Evolutionary conservation across 2,113 vertebrate species (phyloP).

Genomic region (Tympanuchus pallidicinctus): DNA sequence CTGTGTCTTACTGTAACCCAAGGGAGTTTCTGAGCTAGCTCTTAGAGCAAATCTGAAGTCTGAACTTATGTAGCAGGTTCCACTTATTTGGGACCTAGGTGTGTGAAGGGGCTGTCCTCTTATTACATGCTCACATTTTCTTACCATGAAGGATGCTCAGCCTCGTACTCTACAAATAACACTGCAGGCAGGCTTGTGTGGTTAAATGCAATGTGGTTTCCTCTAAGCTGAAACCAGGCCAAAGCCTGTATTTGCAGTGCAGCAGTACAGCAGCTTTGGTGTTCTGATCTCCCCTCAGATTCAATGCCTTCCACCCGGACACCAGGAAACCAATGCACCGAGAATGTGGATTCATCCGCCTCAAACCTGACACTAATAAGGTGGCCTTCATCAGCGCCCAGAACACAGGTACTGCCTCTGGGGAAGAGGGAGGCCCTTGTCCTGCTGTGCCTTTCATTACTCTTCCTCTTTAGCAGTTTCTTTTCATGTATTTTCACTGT

Average conservation of each 20-base stretch:
- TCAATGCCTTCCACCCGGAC: conserved; percentile 90
- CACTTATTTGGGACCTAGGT: not conserved
- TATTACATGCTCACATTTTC: not conserved
- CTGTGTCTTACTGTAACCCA: not conserved
- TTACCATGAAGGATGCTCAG: accelerated
- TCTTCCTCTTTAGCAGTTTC: not conserved
- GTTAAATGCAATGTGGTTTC: not conserved
- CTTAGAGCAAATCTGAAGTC: not conserved
- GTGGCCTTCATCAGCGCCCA: conserved; percentile 96
- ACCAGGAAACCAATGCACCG: conserved; percentile 92
- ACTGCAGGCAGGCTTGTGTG: not conserved
- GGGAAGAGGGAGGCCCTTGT: not conserved
- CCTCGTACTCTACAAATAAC: not conserved
- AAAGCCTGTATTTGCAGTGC: not conserved
- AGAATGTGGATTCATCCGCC: conserved; percentile 93
- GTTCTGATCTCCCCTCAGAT: conserved; percentile 76
- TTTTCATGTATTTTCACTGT: not conserved
- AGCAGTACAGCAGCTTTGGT: not conserved
- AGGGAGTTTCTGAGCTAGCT: not conserved
- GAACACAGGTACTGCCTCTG: conserved; percentile 86
- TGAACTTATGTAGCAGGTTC: not conserved
- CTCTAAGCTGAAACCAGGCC: not conserved
- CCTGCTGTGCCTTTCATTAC: not conserved
- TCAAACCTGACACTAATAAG: conserved; percentile 90
- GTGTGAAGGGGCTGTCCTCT: not conserved